phyloP scores from a whole-genome alignment of 1,140 invertebrate genomes.

The Sitophilus oryzae region DNA sequence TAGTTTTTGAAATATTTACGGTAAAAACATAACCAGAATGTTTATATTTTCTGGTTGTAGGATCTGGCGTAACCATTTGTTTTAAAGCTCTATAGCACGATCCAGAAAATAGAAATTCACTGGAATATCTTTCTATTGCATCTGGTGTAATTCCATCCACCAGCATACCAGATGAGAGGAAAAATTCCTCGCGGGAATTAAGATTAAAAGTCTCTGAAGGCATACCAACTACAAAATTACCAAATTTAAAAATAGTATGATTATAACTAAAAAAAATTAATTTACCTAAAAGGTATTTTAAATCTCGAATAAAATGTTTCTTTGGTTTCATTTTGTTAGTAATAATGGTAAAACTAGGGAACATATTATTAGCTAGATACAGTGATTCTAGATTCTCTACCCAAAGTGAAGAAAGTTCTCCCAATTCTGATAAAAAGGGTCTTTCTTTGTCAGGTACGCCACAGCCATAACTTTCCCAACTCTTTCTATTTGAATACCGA shows the following conservation, averaged over 20 bases:
- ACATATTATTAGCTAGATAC: constrained; percentile 21
- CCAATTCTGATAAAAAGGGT: constrained; percentile 36
- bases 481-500: constrained; percentile 26
- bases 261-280: neutral
- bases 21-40: constrained; percentile 37
- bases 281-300: constrained; percentile 38
- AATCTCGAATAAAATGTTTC: constrained; percentile 31
- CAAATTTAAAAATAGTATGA: neutral
- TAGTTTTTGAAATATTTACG: constrained; percentile 22
- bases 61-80: constrained; percentile 30
- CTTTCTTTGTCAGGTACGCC: constrained; percentile 31
- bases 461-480: constrained; percentile 38
- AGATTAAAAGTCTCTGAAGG: constrained; percentile 34
- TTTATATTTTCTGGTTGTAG: constrained; percentile 28
- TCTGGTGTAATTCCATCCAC: constrained; percentile 33
- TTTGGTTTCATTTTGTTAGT: constrained; percentile 24
- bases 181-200: constrained; percentile 29
- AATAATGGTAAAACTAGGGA: constrained; percentile 18
- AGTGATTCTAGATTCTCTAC: constrained; percentile 34
- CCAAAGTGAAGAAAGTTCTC: constrained; percentile 31
- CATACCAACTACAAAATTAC: constrained; percentile 37
- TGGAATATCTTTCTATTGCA: constrained; percentile 31
- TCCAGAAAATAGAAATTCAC: constrained; percentile 34
- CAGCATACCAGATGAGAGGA: constrained; percentile 28
- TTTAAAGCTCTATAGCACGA: constrained; percentile 37